Base-by-base conservation (phyloP, 2,797 vertebrate species). In the Cichlasoma orientale region DNA sequence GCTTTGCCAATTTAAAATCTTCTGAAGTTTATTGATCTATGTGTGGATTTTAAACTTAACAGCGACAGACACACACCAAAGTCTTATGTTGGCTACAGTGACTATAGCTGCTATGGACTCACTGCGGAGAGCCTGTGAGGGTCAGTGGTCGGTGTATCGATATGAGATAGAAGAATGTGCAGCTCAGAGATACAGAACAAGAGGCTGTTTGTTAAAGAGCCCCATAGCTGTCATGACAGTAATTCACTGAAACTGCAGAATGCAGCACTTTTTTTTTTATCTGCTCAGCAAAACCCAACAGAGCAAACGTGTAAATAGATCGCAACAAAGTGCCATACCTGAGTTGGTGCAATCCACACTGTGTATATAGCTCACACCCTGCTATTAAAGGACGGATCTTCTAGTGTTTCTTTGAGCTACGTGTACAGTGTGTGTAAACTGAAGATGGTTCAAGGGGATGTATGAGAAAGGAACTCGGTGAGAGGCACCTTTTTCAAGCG, bases 281-380 rank as follows among this genome's bases (percentile, higher is more conserved):
- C 56, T 36, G n/a, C 75, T 73, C 80, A 59, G 83, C 66, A 66
- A 77, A 87, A 57, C n/a, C 68, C 54, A 75, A 31, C 71, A 33
- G 56, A 68, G 82, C 76, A 76, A 87, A 83, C 68, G 79, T 86
- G 83, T 85, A 86, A 84, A 86, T 87, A 88, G 55, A 84, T 84
- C 7, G 2, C 55, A 7, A 70, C 84, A 84, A 93, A 87, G 82
- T 90, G 77, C 84, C 76, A 66, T 69, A 70, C 71, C 74, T 72
- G 72, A 89, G 72, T 38, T 63, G 77, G 84, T 68, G 74, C 63
- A 85, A 33, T 84, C 74, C 56, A 71, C 70, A 66, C 19, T 82
- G 44, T 84, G 76, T 86, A 74, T 59, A 87, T 79, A 73, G 68
- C 72, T 85, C 75, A 81, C 75, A 81, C 73, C 66, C 27, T 73